Evolutionary conservation across 1,140 invertebrate species (phyloP).

Genomic region (Parasteatoda tepidariorum): DNA sequence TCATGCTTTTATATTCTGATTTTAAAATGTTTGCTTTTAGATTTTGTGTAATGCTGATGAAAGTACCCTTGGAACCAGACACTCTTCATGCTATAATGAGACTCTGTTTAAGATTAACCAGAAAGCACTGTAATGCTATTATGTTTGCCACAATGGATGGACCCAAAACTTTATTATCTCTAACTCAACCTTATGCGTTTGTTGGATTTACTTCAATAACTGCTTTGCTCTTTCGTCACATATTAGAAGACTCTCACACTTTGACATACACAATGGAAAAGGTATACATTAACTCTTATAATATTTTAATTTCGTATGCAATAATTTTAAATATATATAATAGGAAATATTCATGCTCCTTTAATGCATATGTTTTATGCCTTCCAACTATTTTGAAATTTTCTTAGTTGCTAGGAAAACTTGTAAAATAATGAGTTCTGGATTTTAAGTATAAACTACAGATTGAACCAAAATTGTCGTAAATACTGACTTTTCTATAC

Average conservation of each 20-base stretch:
- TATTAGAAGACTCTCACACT: constrained; percentile 82
- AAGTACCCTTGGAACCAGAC: constrained; percentile 79
- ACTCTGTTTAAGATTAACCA: constrained; percentile 80
- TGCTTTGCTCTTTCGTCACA: constrained; percentile 85
- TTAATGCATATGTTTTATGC: too few relatives aligned
- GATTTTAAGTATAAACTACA: too few relatives aligned
- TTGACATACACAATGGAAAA: constrained; percentile 87
- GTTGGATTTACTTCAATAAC: constrained; percentile 82
- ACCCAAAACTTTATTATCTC: constrained; percentile 77
- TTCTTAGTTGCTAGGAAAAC: too few relatives aligned
- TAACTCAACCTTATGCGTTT: constrained; percentile 79
- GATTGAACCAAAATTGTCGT: too few relatives aligned
- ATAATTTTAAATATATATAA: too few relatives aligned
- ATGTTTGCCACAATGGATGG: constrained; percentile 82
- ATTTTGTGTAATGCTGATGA: constrained; percentile 79
- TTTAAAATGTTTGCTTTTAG: constrained; percentile 62
- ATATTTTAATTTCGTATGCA: too few relatives aligned
- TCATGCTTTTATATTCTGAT: too few relatives aligned
- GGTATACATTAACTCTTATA: constrained; percentile 64
- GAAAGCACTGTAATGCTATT: constrained; percentile 80
- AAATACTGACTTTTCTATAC: too few relatives aligned
- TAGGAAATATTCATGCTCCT: too few relatives aligned
- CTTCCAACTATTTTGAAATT: too few relatives aligned
- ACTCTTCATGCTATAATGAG: constrained; percentile 83
- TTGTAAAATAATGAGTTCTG: too few relatives aligned